These are phyloP conservation scores for Mesaphorura yosii DNA, from an alignment of 1,140 invertebrate species.

Conservation along the genomic window DNA sequence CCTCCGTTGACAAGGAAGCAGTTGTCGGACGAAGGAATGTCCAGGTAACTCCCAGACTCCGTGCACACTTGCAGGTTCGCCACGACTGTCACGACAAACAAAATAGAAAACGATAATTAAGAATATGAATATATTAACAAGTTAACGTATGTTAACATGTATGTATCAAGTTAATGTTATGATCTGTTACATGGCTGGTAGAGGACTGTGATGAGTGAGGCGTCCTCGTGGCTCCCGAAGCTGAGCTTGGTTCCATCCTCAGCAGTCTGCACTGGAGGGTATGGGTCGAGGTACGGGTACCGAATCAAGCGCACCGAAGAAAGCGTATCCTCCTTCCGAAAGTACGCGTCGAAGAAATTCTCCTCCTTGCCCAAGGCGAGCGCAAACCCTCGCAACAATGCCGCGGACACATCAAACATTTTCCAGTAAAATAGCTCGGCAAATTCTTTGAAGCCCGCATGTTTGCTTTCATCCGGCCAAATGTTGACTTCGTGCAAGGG, in stretches of 20 bases:
- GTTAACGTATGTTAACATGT: background rate
- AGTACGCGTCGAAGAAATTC: constrained; percentile 9
- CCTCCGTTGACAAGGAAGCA: constrained; percentile 7
- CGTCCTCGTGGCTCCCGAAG: constrained; percentile 10
- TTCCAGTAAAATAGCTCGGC: constrained; percentile 2
- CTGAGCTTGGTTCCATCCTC: constrained; percentile 9
- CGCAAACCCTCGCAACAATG: constrained; percentile 2
- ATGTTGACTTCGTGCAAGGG: constrained; percentile 8
- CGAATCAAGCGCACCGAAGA: constrained; percentile 10
- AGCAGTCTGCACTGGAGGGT: constrained; percentile 4
- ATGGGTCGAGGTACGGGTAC: constrained; percentile 3
- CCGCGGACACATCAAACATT: constrained; percentile 7
- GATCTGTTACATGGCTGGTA: constrained; percentile 8
- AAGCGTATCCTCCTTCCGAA: constrained; percentile 1
- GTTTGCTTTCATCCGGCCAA: constrained; percentile 11
- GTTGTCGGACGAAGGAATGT: constrained; percentile 9
- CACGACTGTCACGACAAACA: constrained; percentile 1
- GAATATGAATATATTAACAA: too few species aligned
- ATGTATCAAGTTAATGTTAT: background rate
- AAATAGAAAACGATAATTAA: background rate
- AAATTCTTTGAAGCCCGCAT: constrained; percentile 6
- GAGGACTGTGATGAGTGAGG: constrained; percentile 5
- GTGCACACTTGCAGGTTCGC: constrained; percentile 8
- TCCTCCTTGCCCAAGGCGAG: constrained; percentile 6
- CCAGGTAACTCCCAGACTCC: background rate